These are phyloP conservation scores for Andrena camellia DNA, from an alignment of 2,888 invertebrate genomes.

Conservation along the genomic window DNA sequence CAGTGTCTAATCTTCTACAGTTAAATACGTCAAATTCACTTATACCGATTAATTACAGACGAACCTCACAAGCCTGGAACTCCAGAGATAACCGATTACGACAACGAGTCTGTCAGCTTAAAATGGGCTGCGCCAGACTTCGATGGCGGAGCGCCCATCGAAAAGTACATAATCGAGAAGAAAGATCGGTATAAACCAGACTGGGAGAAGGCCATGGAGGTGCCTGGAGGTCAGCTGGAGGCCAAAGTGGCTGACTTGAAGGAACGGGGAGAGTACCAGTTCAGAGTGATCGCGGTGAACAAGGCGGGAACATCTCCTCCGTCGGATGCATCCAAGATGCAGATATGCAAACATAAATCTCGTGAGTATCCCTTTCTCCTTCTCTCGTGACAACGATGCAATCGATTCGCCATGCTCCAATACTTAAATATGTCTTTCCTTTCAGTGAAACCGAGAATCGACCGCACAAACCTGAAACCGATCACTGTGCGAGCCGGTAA, in stretches of 20 bases:
- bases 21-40: too few relatives aligned
- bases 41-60: constrained; percentile 86
- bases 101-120: constrained; percentile 96
- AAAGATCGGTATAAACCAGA: constrained; percentile 94
- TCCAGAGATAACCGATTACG: constrained; percentile 96
- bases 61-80: constrained; percentile 96
- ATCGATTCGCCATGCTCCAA: neutral
- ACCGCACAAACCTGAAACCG: constrained; percentile 96
- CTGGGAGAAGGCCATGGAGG: constrained; percentile 96
- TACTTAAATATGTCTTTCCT: neutral
- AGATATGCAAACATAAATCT: constrained; percentile 94
- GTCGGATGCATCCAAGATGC: constrained; percentile 95
- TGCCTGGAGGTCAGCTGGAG: constrained; percentile 90
- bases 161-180: constrained; percentile 97
- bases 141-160: constrained; percentile 97
- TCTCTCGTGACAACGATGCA: neutral
- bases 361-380: constrained; percentile 87
- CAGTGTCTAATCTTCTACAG: too few relatives aligned
- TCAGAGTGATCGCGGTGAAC: constrained; percentile 96
- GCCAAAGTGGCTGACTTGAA: constrained; percentile 94
- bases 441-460: constrained; percentile 98
- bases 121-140: constrained; percentile 95
- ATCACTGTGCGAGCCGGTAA: constrained; percentile 96
- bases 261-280: constrained; percentile 96
- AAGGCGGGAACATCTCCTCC: constrained; percentile 96